A percentile compares a stretch with the other conserved stretches of the same genome.
These are phyloP conservation scores for Haliclona indistincta DNA, from an alignment of 37 sponge, comb jelly and placozoan species.

Conservation along the genomic window DNA sequence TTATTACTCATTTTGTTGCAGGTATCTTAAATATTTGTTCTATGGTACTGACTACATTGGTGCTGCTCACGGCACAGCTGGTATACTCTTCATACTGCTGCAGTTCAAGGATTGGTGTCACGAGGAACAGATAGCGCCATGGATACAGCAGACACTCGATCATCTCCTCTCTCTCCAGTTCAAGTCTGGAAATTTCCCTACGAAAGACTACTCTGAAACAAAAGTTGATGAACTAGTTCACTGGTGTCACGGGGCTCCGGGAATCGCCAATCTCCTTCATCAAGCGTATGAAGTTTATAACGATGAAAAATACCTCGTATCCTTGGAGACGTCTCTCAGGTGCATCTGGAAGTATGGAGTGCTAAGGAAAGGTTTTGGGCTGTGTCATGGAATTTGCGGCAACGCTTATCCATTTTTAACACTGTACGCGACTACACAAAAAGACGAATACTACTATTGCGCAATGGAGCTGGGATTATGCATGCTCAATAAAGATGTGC, in stretches of 20 bases:
- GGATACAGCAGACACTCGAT: constrained; percentile 38
- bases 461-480: constrained; percentile 43
- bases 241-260: constrained; percentile 90
- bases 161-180: constrained; percentile 46
- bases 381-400: constrained; percentile 79
- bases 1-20: not conserved
- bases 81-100: constrained; percentile 58
- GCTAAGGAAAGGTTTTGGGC: constrained; percentile 64
- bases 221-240: constrained; percentile 56
- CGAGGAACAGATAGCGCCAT: constrained; percentile 14
- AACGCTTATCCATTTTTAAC: constrained; percentile 80
- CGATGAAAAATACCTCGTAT: constrained; percentile 31
- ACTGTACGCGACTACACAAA: constrained; percentile 32
- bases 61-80: constrained; percentile 68
- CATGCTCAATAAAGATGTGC: constrained; percentile 13
- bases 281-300: constrained; percentile 45
- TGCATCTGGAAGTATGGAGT: constrained; percentile 75
- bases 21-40: constrained; percentile 36
- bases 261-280: constrained; percentile 48
- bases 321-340: constrained; percentile 36
- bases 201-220: not conserved
- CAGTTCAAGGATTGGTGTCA: constrained; percentile 30
- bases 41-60: constrained; percentile 53
- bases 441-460: constrained; percentile 38
- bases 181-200: constrained; percentile 65